Evolutionary conservation across 2,797 vertebrate species (phyloP).

Genomic region (Cirrhinus molitorella): DNA sequence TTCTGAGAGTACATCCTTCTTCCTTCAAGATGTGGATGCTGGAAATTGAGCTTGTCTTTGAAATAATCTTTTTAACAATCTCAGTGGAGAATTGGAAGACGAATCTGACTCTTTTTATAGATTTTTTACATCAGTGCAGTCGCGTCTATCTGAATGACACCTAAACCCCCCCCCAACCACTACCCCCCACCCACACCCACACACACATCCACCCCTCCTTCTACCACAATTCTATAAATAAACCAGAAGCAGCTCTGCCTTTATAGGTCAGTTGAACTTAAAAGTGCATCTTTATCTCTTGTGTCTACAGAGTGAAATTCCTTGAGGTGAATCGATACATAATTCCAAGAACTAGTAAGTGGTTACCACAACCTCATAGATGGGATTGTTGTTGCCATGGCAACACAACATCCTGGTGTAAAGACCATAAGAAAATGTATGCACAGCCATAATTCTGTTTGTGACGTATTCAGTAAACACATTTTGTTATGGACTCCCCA

Average conservation of each 20-base stretch:
- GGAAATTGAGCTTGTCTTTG: slow-evolving; percentile 24
- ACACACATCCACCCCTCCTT: neutral
- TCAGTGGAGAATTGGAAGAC: neutral
- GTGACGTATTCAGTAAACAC: slow-evolving; percentile 13
- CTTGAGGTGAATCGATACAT: slow-evolving; percentile 56
- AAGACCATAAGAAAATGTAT: slow-evolving; percentile 74
- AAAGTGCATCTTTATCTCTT: slow-evolving; percentile 49
- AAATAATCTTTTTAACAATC: slow-evolving; percentile 33
- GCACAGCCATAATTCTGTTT: slow-evolving; percentile 62
- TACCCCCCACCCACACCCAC: neutral
- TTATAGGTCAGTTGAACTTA: slow-evolving; percentile 48
- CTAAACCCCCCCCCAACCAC: neutral
- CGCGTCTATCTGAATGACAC: slow-evolving; percentile 33
- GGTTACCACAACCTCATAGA: slow-evolving; percentile 78
- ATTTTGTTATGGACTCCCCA: neutral
- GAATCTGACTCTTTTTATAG: neutral
- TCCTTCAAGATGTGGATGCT: slow-evolving; percentile 39
- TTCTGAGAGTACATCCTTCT: slow-evolving; percentile 57
- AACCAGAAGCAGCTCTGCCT: slow-evolving; percentile 36
- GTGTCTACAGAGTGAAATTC: slow-evolving; percentile 54
- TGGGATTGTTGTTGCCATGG: slow-evolving; percentile 81
- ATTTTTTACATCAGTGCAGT: slow-evolving; percentile 44
- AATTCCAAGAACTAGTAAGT: slow-evolving; percentile 64
- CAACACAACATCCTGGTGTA: slow-evolving; percentile 76
- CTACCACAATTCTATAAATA: slow-evolving; percentile 52